Evolutionary conservation across 2,888 invertebrate genomes (phyloP), one percentile per base, ranked within the genome.

Genomic region (Metalampra italica): DNA sequence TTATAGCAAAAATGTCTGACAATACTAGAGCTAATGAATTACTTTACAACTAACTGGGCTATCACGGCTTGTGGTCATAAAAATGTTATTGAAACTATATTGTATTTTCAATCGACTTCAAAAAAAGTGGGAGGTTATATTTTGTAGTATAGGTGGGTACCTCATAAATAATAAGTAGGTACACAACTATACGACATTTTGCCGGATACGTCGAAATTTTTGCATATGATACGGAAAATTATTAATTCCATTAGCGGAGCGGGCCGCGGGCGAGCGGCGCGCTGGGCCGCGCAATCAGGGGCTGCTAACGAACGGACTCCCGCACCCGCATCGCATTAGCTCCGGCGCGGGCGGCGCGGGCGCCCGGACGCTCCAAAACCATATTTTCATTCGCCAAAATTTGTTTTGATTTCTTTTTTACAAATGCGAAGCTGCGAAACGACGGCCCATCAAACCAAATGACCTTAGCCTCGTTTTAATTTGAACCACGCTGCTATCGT

Each of bases 181-280:
- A n/a, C n/a, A n/a, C n/a, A n/a, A n/a, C n/a, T n/a, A 41, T 29
- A 1, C 29, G 8, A 29, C n/a, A 9, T 9, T 15, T 13, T 43
- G 43, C 43, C 11, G 5, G 22, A 34, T 44, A 36, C 36, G 29
- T 29, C 34, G 46, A 47, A 52, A 54, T 60, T 66, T 65, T 64
- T 59, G 60, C 60, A 62, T 64, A 55, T 62, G 55, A 64, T 62
- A 60, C 47, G 49, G 53, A 56, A 62, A 68, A 71, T 68, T 62
- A 68, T 60, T 66, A 69, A 67, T 68, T 64, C 57, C 53, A 62
- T 70, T 62, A 67, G 51, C 51, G 7, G 37, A 46, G 55, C 40
- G 39, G 34, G 48, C 42, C 14, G 49, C 40, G 46, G 53, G 60
- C 61, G 62, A 57, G 63, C 59, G 32, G 37, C 22, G 22, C 22